Base-by-base conservation (phyloP, 1,140 invertebrate genomes). In the Brachionus paranguensis region DNA sequence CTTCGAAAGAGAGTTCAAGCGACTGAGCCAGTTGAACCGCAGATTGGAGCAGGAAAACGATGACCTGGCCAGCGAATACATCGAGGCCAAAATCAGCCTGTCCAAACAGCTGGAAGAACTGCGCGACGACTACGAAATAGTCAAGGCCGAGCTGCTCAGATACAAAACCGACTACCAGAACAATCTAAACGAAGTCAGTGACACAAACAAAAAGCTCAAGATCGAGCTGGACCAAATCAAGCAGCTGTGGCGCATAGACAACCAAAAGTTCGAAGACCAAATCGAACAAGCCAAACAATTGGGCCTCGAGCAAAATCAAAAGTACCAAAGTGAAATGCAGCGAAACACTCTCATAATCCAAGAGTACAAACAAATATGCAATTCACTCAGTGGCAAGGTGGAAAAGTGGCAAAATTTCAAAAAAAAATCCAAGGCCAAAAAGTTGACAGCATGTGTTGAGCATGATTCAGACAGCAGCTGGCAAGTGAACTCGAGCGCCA, bases 21-120 rank as follows among this genome's bases (percentile, higher is more conserved):
- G 78, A 17, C 27, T 81, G 17, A 81, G 14, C 12, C 53, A 45
- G 89, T 89, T 85, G 85, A 92, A 64, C 10, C 78, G 78, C 87
- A 87, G 92, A 20, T 87, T 93, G 29, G 93, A 93, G 85, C 90
- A 91, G 78, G 92, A 93, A 86, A 93, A 93, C 86, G 92, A 93
- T 87, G 91, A 92, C 86, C 87, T 93, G 84, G 92, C 92, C 0
- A 91, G 92, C 84, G 92, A 93, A 86, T 87, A 93, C 78, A 91
- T 92, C 17, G 91, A 90, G 41, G 90, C 90, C 85, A 93, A 92
- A 86, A 90, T 93, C 11, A 86, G 89, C 29, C 88, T 93, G 17
- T 86, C 91, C 24, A 89, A 88, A 78, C 90, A 91, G 70, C 86
- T 93, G 41, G 92, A 93, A 86, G 85, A 87, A 78, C 91, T 92